Base-by-base conservation (phyloP, 2,888 invertebrate species). In the Minunthozetes semirufus region DNA sequence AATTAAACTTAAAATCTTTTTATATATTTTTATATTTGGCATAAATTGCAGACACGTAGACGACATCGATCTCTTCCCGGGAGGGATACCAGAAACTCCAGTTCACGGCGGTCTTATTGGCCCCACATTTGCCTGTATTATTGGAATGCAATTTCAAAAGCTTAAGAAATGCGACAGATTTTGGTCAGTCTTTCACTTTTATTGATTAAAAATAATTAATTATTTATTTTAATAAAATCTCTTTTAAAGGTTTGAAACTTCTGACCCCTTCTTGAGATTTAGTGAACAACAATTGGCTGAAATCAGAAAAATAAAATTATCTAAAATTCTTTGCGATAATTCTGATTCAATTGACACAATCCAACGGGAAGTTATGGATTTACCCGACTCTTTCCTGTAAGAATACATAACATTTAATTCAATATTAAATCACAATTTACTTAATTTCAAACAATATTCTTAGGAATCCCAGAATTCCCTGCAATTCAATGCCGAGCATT, bases 61-160 rank as follows among this genome's bases (percentile, higher is more conserved):
- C 81, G 97, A 98, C 82, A 93, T 98, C 75, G 85, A 98, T 83
- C 86, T 97, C 2, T 98, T 97, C 87, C 93, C 95, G 0, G 97
- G 96, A 27, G 92, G 94, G 1, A 90, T 97, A 89, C 91, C 93
- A 79, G 88, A 88, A 82, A 86, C 90, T 1, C 83, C 87, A 0
- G 81, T 94, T 8, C 92, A 92, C 80, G 96, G 96, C 8, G 95
- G 93, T 8, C 84, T 94, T 0, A 91, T 97, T 0, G 97, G 97
- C 4, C 96, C 96, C 0, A 96, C 96, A 0, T 91, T 97, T 81
- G 94, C 94, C 17, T 88, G 87, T 91, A 91, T 98, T 80, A 93
- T 98, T 80, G 96, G 93, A 73, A 91, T 92, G 72, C 97, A 97
- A 84, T 96, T 96, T 85, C 86, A 92, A 73, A 91, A 92, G 81